Evolutionary conservation across 2,888 invertebrate genomes (phyloP).

Genomic region (Agrenia bidenticulata): DNA sequence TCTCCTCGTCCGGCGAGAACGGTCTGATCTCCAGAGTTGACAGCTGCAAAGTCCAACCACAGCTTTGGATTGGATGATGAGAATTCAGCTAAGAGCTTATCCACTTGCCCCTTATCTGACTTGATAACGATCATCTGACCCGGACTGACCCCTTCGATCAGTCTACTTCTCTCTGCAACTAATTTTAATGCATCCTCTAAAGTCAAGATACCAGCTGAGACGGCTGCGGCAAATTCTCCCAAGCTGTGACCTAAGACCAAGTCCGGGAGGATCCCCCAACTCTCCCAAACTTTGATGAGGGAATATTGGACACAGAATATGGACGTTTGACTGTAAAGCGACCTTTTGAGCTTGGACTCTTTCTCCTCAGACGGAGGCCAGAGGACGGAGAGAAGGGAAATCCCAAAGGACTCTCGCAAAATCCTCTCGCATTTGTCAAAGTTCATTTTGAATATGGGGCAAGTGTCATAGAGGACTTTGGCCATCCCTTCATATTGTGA

Average conservation of each 20-base stretch:
- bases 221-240: slow-evolving; percentile 40
- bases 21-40: slow-evolving; percentile 40
- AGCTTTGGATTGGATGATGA: slow-evolving; percentile 13
- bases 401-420: slow-evolving; percentile 7
- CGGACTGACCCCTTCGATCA: slow-evolving; percentile 27
- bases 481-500: slow-evolving; percentile 35
- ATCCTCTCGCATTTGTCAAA: slow-evolving; percentile 12
- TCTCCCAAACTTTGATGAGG: slow-evolving; percentile 13
- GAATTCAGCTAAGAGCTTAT: slow-evolving; percentile 14
- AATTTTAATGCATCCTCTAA: slow-evolving; percentile 36
- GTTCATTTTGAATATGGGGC: slow-evolving; percentile 2
- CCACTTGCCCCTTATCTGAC: slow-evolving; percentile 22
- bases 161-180: slow-evolving; percentile 34
- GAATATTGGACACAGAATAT: slow-evolving; percentile 20
- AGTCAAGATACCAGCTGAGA: slow-evolving; percentile 28
- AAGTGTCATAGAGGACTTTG: slow-evolving; percentile 21
- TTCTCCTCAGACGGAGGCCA: slow-evolving; percentile 5
- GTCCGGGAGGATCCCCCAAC: slow-evolving; percentile 18
- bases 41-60: slow-evolving; percentile 40
- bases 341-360: background rate
- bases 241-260: slow-evolving; percentile 37
- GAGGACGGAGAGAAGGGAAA: slow-evolving; percentile 9
- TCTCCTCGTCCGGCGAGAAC: slow-evolving; percentile 31
- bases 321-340: slow-evolving; percentile 16
- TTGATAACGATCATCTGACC: slow-evolving; percentile 40